phyloP scores from a whole-genome alignment of 23 tunicate genomes.

The Aplidium turbinatum region DNA sequence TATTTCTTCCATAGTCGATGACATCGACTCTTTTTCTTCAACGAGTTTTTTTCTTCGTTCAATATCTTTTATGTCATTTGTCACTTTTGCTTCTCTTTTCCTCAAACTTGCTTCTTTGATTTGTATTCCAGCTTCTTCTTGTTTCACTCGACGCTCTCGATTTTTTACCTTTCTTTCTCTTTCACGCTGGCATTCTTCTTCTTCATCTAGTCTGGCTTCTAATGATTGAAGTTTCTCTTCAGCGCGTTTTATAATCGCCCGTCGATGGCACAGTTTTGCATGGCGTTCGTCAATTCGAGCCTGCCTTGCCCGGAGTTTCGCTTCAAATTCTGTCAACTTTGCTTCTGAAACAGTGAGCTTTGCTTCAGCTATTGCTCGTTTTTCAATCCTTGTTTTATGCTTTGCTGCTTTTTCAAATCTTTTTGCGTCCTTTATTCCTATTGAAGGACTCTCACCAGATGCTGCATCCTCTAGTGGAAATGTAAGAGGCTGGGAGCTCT shows the following conservation, averaged over 20 bases:
- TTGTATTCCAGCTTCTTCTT: constrained; percentile 71
- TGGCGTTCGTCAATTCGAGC: constrained; percentile 77
- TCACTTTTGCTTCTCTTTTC: constrained; percentile 54
- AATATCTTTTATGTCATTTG: constrained; percentile 56
- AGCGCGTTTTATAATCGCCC: constrained; percentile 55
- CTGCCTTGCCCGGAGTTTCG: constrained; percentile 77
- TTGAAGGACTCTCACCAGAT: constrained; percentile 30
- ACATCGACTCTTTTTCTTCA: constrained; percentile 75
- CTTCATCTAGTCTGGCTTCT: constrained; percentile 64
- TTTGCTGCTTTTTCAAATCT: constrained; percentile 53
- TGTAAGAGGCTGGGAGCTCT: neutral
- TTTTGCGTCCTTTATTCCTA: constrained; percentile 42
- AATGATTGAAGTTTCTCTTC: constrained; percentile 55
- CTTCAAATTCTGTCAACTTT: constrained; percentile 63
- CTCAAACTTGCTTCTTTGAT: constrained; percentile 63
- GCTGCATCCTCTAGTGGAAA: constrained; percentile 76
- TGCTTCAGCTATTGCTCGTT: constrained; percentile 41
- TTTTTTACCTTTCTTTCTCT: constrained; percentile 60
- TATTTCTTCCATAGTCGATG: constrained; percentile 66
- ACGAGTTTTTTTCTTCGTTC: constrained; percentile 63
- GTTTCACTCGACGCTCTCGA: constrained; percentile 64
- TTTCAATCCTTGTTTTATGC: constrained; percentile 37
- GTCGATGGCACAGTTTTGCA: constrained; percentile 69
- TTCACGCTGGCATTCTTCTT: constrained; percentile 63
- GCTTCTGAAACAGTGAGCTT: constrained; percentile 75